Conservation (phyloP, 2,888 invertebrate species). For the Aporophyla nigra region DNA sequence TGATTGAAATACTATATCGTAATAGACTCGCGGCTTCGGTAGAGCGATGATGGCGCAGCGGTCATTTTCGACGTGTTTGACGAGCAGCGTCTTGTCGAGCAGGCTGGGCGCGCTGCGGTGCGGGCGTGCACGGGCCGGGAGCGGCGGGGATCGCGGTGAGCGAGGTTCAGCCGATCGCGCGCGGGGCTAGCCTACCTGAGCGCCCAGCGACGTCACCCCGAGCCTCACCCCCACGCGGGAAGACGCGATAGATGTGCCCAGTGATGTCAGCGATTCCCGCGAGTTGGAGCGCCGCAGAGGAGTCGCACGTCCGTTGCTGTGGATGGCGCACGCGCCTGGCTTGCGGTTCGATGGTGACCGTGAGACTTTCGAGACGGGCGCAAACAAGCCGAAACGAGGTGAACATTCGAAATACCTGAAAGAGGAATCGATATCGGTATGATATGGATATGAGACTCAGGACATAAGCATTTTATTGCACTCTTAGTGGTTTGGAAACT, state of each 20-base stretch:
- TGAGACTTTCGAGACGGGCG: conserved; percentile 97
- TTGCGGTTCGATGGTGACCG: conserved; percentile 95
- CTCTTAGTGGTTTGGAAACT: conserved; percentile 1
- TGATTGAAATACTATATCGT: conserved; percentile 83
- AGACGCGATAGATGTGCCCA: conserved; percentile 92
- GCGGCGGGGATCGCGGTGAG: conserved; percentile 74
- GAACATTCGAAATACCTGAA: conserved; percentile 98
- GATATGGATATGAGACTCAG: conserved; percentile 4
- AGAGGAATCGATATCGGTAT: conserved; percentile 61
- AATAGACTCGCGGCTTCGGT: conserved; percentile 85
- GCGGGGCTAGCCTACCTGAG: conserved; percentile 92
- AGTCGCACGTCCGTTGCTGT: conserved; percentile 92
- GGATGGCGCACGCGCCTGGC: conserved; percentile 92
- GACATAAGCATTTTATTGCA: conserved; percentile 1
- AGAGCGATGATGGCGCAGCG: conserved; percentile 88
- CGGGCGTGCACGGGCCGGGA: conserved; percentile 76
- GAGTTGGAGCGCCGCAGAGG: conserved; percentile 94
- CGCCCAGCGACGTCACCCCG: conserved; percentile 93
- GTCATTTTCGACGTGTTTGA: conserved; percentile 85
- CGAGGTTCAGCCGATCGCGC: conserved; percentile 88
- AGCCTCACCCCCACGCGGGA: conserved; percentile 93
- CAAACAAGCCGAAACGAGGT: conserved; percentile 97
- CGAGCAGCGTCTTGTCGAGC: conserved; percentile 86
- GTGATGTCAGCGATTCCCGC: conserved; percentile 95
- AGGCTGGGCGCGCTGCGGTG: conserved; percentile 84